Evolutionary conservation across 2,888 invertebrate species (phyloP), one percentile per base, ranked within the genome.

Genomic region (Cremastinae sp.): DNA sequence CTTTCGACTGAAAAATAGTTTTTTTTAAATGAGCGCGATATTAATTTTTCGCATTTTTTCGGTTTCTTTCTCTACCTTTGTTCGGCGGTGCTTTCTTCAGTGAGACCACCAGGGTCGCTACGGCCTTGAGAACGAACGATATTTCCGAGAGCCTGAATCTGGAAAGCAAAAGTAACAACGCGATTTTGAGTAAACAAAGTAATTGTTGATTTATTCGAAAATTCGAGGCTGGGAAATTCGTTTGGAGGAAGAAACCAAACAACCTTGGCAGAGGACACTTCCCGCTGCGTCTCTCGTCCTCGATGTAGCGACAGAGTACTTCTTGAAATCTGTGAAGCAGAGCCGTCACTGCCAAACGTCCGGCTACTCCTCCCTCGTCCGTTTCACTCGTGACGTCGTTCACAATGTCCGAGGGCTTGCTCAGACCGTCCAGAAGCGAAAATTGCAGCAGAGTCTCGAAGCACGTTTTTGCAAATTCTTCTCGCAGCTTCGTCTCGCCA

Each of bases 401-500:
- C 7, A 75, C 80, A 18, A 84, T 84, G 56, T 88, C 86, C 10
- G 88, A 81, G 58, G 90, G 90, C 20, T 84, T 86, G 56, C 88
- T 90, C 43, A 93, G 91, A 76, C 95, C 95, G 82, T 96, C 96
- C 3, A 96, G 91, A 86, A 95, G 92, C 0, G 98, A 98, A 91
- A 98, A 98, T 90, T 98, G 97, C 53, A 98, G 91, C 20, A 98
- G 91, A 0, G 98, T 98, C 90, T 98, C 98, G 87, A 98, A 98
- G 88, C 98, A 98, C 0, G 96, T 96, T 87, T 98, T 96, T 51
- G 98, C 98, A 90, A 98, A 98, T 88, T 98, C 98, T 90, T 98
- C 98, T 14, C 98, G 91, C 80, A 98, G 92, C 75, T 96, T 95
- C 0, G 88, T 87, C 73, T 90, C 89, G 1, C 85, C 85, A 18